Conservation (phyloP, 2,888 invertebrate genomes). For the Trilocha varians region DNA sequence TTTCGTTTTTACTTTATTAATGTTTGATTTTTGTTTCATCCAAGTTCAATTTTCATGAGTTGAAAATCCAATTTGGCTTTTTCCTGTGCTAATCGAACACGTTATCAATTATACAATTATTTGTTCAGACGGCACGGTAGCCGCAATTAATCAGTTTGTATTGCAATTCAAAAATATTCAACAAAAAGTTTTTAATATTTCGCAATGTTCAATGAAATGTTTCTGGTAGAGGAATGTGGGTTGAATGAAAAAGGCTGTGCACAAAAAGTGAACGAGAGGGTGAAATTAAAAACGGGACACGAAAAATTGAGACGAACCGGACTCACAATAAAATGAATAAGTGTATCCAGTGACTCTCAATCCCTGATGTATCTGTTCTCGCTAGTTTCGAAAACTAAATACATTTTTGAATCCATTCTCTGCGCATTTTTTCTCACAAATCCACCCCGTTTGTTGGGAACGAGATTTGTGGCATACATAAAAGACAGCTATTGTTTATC, state of each 20-base stretch:
- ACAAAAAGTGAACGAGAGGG: neutral
- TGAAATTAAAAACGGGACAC: neutral
- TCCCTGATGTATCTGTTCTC: neutral
- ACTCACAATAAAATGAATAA: neutral
- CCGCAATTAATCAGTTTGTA: neutral
- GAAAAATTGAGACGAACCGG: neutral
- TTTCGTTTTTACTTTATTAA: no score
- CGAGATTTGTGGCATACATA: no score
- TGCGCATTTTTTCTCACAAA: no score
- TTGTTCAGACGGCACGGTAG: neutral
- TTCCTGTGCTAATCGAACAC: neutral
- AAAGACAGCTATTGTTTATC: no score
- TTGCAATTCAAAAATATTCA: no score
- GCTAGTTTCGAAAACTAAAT: neutral
- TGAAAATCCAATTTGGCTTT: neutral
- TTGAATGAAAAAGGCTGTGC: neutral
- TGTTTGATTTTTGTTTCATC: no score
- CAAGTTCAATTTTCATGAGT: neutral
- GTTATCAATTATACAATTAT: neutral
- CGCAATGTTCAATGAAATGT: no score
- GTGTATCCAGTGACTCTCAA: neutral
- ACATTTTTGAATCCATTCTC: neutral
- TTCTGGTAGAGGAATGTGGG: no score
- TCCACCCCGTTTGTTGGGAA: neutral
- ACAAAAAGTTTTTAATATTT: no score